These are phyloP conservation scores for Dipodomys stephensi DNA, from an alignment of 2,113 vertebrate genomes.

Conservation along the genomic window DNA sequence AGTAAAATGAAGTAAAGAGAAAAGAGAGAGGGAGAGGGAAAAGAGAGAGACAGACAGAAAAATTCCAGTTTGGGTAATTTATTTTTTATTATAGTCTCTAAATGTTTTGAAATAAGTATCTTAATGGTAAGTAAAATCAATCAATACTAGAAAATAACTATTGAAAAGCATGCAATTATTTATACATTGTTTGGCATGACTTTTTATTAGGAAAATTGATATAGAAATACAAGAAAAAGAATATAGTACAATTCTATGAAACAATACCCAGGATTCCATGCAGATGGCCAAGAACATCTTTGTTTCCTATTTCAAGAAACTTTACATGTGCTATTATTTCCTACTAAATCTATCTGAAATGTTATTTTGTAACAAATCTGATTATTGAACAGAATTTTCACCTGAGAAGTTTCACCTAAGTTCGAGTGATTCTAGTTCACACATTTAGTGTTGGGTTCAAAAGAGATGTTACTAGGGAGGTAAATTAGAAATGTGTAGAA, in stretches of 20 bases:
- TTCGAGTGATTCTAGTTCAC: neutral
- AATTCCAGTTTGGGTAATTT: too few relatives aligned
- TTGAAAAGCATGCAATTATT: neutral
- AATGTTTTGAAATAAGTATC: too few relatives aligned
- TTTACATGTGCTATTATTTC: neutral
- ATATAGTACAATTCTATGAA: slow-evolving; percentile 25
- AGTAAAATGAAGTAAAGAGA: too few relatives aligned
- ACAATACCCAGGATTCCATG: neutral
- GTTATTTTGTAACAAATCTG: slow-evolving; percentile 17
- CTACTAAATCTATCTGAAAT: neutral
- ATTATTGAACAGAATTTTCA: neutral
- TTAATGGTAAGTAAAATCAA: neutral
- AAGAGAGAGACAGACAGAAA: too few relatives aligned
- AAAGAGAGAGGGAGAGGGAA: too few relatives aligned
- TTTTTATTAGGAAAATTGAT: neutral
- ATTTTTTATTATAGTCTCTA: too few relatives aligned
- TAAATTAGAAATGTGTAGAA: neutral
- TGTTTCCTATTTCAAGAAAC: neutral
- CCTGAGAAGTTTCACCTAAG: neutral
- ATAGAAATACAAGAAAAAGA: neutral
- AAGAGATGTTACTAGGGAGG: neutral
- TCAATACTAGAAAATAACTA: neutral
- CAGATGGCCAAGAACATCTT: neutral
- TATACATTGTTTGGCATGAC: neutral
- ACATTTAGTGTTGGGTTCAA: neutral